Evolutionary conservation across 1,140 invertebrate species (phyloP).

Genomic region (Antheraea mylitta): DNA sequence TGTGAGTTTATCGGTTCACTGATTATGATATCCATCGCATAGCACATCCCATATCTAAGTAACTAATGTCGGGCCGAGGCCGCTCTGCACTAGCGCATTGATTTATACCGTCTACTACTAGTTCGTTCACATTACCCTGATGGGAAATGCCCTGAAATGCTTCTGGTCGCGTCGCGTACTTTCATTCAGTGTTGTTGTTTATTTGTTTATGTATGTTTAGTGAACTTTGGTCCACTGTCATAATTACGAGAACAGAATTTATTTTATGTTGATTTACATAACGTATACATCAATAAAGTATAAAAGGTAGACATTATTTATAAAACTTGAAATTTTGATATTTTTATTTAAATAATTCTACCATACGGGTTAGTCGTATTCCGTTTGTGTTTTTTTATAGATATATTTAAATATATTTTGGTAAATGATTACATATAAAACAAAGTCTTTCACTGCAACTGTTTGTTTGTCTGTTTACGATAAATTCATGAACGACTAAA

Average conservation of each 20-base stretch:
- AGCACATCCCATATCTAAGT: slow-evolving; percentile 23
- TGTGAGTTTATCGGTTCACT: slow-evolving; percentile 26
- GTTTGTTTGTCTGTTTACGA: no score
- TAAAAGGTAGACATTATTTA: not conserved
- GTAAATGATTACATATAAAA: no score
- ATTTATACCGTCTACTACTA: slow-evolving; percentile 35
- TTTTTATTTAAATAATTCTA: not conserved
- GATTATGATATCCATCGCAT: slow-evolving; percentile 35
- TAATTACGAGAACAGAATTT: not conserved
- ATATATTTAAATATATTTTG: no score
- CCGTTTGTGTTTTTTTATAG: no score
- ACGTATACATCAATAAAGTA: not conserved
- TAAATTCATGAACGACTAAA: no score
- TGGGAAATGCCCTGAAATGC: slow-evolving; percentile 13
- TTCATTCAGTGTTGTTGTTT: not conserved
- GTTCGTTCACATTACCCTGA: slow-evolving; percentile 34
- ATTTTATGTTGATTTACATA: not conserved
- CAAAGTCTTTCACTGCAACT: no score
- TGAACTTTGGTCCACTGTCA: not conserved
- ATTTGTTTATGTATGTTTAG: not conserved
- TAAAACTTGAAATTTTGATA: not conserved
- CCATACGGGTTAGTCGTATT: not conserved
- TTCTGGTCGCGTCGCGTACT: not conserved
- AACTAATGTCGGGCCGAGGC: slow-evolving; percentile 27
- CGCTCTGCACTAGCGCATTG: slow-evolving; percentile 32